Base-by-base conservation (phyloP, 2,113 vertebrate species). In the Amia ocellicauda region DNA sequence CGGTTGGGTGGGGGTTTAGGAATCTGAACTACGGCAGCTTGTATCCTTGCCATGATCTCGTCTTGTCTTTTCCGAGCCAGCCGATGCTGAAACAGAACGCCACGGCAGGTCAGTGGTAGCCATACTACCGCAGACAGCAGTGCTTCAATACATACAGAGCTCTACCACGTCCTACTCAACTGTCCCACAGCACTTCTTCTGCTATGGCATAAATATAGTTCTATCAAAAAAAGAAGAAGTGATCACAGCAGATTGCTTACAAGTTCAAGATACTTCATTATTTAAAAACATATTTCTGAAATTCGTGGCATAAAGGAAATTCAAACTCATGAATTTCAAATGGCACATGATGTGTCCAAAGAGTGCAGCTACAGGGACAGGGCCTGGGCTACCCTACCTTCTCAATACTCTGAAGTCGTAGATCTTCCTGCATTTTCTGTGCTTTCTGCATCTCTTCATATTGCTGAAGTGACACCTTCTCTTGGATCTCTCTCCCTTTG, bases 31-130 rank as follows among this genome's bases (percentile, higher is more conserved):
- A 80, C 36, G 1, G 86, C 75, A 49, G 75, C 80, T 76, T 91
- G 84, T 69, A 91, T 90, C 66, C 49, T 78, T 47, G 83, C 79
- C 85, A 90, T 84, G 36, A 89, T 85, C 72, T 91, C 86, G 70
- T 78, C 86, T 69, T 90, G 84, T 52, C 84, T 87, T 61, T 75
- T 88, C 77, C 69, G 86, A 69, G 27, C 69, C 62, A 72, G 22
- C 3, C 9, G 71, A 66, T 81, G 80, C 89, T 96, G 69, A 63
- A 77, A 80, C 3, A 43, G 76, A 17, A 73, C 29, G 70, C 13
- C 69, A 19, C 20, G 61, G 7, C 4, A 31, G 14, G 31, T n/a
- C n/a, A n/a, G 27, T 60, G 11, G 60, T 9, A n/a, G 64, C 10
- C 31, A 24, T 22, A n/a, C n/a, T n/a, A n/a, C 29, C 56, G 24